Evolutionary conservation across 2,113 vertebrate genomes (phyloP).

Genomic region (Budorcas taxicolor): DNA sequence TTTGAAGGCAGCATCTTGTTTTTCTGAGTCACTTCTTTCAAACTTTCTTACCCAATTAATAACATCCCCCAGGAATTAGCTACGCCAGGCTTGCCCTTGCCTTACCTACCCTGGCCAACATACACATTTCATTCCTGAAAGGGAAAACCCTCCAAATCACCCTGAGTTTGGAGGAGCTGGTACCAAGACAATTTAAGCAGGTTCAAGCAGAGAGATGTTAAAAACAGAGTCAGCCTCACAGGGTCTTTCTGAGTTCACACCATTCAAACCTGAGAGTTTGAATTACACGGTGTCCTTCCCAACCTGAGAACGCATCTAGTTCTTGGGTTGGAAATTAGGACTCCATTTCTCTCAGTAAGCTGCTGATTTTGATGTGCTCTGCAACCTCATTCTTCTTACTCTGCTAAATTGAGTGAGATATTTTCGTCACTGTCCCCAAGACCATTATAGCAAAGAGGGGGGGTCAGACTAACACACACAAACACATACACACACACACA

Average conservation of each 20-base stretch:
- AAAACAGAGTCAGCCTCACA: background rate
- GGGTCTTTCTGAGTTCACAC: background rate
- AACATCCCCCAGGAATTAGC: conserved; percentile 27
- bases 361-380: conserved; percentile 20
- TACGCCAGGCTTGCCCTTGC: background rate
- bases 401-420: background rate
- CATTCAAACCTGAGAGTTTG: background rate
- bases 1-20: background rate
- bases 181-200: conserved; percentile 36
- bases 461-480: background rate
- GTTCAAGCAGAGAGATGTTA: conserved; percentile 35
- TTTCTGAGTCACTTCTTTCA: conserved; percentile 40
- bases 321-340: conserved; percentile 30
- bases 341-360: background rate
- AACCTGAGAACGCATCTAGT: background rate
- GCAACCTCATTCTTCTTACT: background rate
- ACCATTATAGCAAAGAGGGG: background rate
- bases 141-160: conserved; percentile 12
- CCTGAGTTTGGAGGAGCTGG: background rate
- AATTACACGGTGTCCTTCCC: background rate
- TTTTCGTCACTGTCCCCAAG: background rate
- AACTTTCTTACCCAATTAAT: background rate
- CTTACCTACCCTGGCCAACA: background rate
- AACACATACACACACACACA: background rate
- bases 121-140: conserved; percentile 23